Conservation (phyloP, 2,113 vertebrate species). For the Spilogale gracilis region DNA sequence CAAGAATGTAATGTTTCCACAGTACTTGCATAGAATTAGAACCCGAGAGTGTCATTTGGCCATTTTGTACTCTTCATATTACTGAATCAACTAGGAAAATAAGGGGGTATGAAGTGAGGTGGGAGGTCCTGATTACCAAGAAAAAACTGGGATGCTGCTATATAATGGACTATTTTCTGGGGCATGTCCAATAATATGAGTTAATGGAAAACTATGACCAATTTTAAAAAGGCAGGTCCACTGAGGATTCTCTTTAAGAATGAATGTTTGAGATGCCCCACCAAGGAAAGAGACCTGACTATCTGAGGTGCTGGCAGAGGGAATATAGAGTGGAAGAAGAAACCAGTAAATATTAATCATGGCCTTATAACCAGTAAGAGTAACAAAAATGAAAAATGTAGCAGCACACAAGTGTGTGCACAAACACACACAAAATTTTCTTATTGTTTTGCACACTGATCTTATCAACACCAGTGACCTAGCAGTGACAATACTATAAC, state of each 20-base stretch:
- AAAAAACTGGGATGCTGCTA: not conserved
- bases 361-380: not conserved
- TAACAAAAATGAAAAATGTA: not conserved
- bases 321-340: not conserved
- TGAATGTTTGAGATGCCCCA: not conserved
- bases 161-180: not conserved
- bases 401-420: not conserved
- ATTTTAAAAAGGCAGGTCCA: not conserved
- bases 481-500: not conserved
- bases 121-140: not conserved
- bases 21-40: not conserved
- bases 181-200: not conserved
- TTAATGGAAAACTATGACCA: conserved; percentile 50
- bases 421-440: not conserved
- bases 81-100: conserved; percentile 3
- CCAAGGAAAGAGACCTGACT: not conserved
- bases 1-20: not conserved
- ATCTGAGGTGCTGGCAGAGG: not conserved
- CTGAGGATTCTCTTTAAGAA: conserved; percentile 48
- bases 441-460: not conserved
- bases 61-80: not conserved
- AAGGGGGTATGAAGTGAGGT: not conserved
- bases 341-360: conserved; percentile 15
- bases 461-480: not conserved
- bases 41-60: not conserved